Conservation (phyloP, 2,113 vertebrate genomes). For the Gambusia affinis region DNA sequence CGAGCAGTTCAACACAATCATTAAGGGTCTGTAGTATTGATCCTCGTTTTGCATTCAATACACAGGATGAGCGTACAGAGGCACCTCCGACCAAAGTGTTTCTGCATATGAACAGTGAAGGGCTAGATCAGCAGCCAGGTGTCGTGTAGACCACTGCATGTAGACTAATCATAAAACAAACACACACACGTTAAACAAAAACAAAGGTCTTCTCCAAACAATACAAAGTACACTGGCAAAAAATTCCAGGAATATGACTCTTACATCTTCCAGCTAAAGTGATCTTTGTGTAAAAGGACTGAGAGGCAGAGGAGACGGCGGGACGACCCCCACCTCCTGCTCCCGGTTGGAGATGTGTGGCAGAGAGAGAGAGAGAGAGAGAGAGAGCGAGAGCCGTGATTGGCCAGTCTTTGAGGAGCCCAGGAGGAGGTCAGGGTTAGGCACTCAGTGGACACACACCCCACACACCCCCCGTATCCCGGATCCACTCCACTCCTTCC, state of each 20-base stretch:
- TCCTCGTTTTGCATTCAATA: constrained; percentile 78
- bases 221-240: constrained; percentile 69
- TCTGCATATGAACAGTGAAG: constrained; percentile 81
- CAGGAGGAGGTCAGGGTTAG: constrained; percentile 69
- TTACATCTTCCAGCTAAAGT: constrained; percentile 82
- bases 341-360: constrained; percentile 30
- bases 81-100: constrained; percentile 80
- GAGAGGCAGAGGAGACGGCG: constrained; percentile 46
- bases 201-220: constrained; percentile 44
- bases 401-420: constrained; percentile 63
- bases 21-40: constrained; percentile 75
- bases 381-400: constrained; percentile 36
- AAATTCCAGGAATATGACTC: constrained; percentile 77
- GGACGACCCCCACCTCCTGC: constrained; percentile 25
- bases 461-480: constrained; percentile 13
- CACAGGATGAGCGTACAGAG: constrained; percentile 79
- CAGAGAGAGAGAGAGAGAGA: constrained; percentile 18
- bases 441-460: constrained; percentile 72
- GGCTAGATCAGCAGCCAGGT: constrained; percentile 73
- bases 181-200: constrained; percentile 45
- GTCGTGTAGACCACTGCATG: constrained; percentile 70
- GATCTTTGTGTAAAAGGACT: constrained; percentile 75
- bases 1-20: constrained; percentile 72
- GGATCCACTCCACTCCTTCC: constrained; percentile 12
- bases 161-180: constrained; percentile 55